Base-by-base conservation (phyloP, 1,140 invertebrate genomes). In the Drosophila willistoni region DNA sequence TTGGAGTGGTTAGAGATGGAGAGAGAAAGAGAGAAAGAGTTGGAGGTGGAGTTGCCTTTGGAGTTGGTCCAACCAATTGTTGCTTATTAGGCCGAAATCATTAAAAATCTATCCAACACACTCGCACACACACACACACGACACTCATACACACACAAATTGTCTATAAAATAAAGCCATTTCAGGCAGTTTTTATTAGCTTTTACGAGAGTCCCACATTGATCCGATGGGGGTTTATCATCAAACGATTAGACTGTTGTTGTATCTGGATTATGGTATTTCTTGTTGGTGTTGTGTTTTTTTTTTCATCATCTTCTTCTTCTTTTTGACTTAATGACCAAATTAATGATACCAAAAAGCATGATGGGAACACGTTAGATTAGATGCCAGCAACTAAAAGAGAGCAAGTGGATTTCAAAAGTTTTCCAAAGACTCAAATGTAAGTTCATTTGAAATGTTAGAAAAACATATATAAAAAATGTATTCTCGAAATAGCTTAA, bases 31-130 rank as follows among this genome's bases (percentile, higher is more conserved):
- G 57, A 36, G 17, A n/a, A 10, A 22, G 17, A 60, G 34, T 39
- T 39, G 67, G 22, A 36, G 64, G 71, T 68, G 54, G 67, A 60
- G 47, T 29, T 81, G 70, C 69, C 39, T 29, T 33, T 17, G 39
- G 33, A 64, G 41, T 14, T 34, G 39, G 42, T 33, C 34, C 42
- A 54, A 83, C 84, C 83, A 87, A 87, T 87, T 87, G 84, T 84
- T 89, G 84, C 80, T 84, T 87, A 87, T 87, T 83, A 84, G 69
- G 71, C 77, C 68, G 80, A 87, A 87, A 80, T 80, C 84, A 65
- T 87, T 80, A 83, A 89, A 87, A 78, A 68, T 65, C 72, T 59
- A 76, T 42, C 17, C 62, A 81, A 80, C 39, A 57, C 65, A 75
- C 41, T 10, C 39, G 51, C 64, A 62, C 19, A 13, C 67, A 66